A percentile compares a stretch with the other conserved stretches of the same genome.
Evolutionary conservation across 2,797 vertebrate genomes (phyloP).

Genomic region (Hemitrygon akajei): DNA sequence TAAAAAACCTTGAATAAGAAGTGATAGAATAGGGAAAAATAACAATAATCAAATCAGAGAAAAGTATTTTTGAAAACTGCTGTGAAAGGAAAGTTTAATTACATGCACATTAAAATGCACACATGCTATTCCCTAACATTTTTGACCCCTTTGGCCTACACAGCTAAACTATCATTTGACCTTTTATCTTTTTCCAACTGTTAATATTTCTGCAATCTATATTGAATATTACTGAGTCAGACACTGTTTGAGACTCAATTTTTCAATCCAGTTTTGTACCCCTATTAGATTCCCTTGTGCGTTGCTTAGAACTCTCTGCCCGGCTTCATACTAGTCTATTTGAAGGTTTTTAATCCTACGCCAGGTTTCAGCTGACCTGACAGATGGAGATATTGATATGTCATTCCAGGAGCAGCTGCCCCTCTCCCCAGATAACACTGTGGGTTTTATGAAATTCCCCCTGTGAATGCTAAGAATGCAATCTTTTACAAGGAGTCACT

Average conservation of each 20-base stretch:
- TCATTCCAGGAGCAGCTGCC: constrained; percentile 39
- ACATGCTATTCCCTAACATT: neutral
- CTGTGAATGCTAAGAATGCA: constrained; percentile 36
- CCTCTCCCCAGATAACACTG: neutral
- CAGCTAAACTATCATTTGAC: constrained; percentile 21
- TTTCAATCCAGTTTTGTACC: constrained; percentile 20
- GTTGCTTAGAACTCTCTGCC: neutral
- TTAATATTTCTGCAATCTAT: neutral
- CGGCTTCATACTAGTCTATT: constrained; percentile 35
- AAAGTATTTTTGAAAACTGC: neutral
- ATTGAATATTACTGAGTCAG: constrained; percentile 17
- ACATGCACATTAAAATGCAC: neutral
- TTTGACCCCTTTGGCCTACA: constrained; percentile 8
- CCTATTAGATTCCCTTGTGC: constrained; percentile 35
- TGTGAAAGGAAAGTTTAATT: no score
- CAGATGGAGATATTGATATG: constrained; percentile 25
- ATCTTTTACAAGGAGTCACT: constrained; percentile 41
- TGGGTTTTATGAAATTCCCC: constrained; percentile 38
- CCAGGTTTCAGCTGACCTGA: constrained; percentile 41
- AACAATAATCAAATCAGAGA: neutral
- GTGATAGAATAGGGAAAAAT: neutral
- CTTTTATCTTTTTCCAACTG: neutral
- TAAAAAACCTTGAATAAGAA: neutral
- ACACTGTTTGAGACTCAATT: constrained; percentile 21
- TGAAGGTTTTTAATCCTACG: constrained; percentile 39